phyloP scores from a whole-genome alignment of 2,888 invertebrate genomes.

The Microplitis deprimator region DNA sequence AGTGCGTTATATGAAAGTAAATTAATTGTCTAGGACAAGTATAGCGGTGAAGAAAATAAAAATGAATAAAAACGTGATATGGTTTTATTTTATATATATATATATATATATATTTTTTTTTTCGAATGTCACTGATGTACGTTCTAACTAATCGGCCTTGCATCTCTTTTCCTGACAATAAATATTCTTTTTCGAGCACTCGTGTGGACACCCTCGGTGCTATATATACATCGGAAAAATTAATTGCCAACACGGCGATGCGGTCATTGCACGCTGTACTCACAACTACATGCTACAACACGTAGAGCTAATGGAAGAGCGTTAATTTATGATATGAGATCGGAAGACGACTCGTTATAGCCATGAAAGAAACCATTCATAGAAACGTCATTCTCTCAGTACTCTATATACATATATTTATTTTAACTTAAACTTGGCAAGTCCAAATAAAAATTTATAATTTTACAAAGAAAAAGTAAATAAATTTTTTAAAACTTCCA shows the following conservation, averaged over 20 bases:
- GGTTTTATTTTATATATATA: neutral
- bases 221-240: constrained; percentile 24
- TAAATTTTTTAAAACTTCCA: constrained; percentile 5
- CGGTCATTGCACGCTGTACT: neutral
- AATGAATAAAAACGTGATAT: neutral
- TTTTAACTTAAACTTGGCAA: neutral
- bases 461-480: neutral
- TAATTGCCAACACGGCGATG: constrained; percentile 34
- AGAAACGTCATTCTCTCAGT: constrained; percentile 9
- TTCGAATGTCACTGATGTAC: neutral
- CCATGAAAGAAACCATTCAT: constrained; percentile 41
- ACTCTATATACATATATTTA: neutral
- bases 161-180: constrained; percentile 22
- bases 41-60: constrained; percentile 9
- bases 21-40: constrained; percentile 10
- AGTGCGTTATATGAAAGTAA: neutral
- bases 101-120: neutral
- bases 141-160: constrained; percentile 6
- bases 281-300: too few species aligned
- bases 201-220: neutral
- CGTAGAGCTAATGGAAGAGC: neutral
- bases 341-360: constrained; percentile 21
- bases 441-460: constrained; percentile 3
- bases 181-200: constrained; percentile 28
- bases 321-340: neutral